A percentile compares a stretch with the other conserved stretches of the same genome.
Conservation (phyloP, 2,888 invertebrate genomes). For the Hecatera dysodea region DNA sequence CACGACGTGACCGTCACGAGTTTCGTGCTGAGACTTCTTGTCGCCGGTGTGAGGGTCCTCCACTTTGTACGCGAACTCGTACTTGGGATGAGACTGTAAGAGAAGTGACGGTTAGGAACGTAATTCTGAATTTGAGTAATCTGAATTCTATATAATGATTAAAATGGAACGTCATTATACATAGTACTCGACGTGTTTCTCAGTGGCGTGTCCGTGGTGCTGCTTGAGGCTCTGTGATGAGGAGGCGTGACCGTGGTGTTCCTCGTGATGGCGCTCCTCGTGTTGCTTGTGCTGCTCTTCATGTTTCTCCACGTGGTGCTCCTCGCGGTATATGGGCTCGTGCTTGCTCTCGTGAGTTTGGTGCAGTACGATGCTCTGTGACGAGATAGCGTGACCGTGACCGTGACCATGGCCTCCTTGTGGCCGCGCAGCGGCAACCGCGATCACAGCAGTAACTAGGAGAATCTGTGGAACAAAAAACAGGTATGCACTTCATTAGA, state of each 20-base stretch:
- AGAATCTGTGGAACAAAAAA: constrained; percentile 18
- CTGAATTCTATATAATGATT: not conserved
- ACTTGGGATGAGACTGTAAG: constrained; percentile 51
- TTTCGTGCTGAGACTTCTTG: constrained; percentile 83
- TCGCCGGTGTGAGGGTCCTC: constrained; percentile 86
- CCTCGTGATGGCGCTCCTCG: constrained; percentile 27
- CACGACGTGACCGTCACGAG: constrained; percentile 88
- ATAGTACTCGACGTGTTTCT: constrained; percentile 62
- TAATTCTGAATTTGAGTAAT: not conserved
- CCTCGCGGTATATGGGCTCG: constrained; percentile 36
- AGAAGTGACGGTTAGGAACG: not conserved
- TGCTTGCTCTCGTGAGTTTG: constrained; percentile 59
- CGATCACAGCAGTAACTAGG: constrained; percentile 44
- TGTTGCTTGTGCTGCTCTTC: constrained; percentile 7
- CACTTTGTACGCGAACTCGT: constrained; percentile 84
- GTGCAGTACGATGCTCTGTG: constrained; percentile 74
- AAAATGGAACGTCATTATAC: constrained; percentile 17
- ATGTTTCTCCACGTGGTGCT: constrained; percentile 21
- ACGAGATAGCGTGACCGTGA: constrained; percentile 73
- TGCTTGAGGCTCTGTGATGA: constrained; percentile 75
- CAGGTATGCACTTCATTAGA: not conserved
- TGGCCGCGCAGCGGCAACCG: constrained; percentile 48
- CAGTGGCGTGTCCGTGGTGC: constrained; percentile 69
- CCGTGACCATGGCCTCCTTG: constrained; percentile 60
- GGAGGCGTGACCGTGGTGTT: constrained; percentile 66